These are phyloP conservation scores for Acestrorhynchus altus DNA, from an alignment of 2,797 vertebrate genomes.

Conservation along the genomic window DNA sequence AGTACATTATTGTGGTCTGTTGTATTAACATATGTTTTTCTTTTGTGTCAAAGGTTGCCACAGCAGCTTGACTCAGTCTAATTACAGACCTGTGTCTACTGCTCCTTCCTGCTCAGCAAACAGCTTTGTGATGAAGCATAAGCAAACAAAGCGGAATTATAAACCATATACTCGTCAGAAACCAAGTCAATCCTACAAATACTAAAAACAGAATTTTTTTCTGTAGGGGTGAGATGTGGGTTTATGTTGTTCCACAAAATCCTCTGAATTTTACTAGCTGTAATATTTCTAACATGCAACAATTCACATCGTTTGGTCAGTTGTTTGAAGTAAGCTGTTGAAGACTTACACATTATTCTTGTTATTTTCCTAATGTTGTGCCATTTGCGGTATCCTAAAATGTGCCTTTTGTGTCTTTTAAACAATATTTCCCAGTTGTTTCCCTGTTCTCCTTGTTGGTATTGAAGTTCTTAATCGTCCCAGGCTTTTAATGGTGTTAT, in stretches of 20 bases:
- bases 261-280: background rate
- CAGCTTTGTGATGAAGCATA: conserved; percentile 64
- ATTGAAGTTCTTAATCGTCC: conserved; percentile 21
- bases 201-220: conserved; percentile 22
- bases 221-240: background rate
- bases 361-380: background rate
- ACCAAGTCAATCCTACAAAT: background rate
- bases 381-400: background rate
- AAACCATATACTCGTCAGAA: conserved; percentile 64
- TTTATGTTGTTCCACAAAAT: background rate
- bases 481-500: conserved; percentile 14
- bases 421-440: background rate
- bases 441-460: background rate
- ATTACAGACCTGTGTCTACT: background rate
- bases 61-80: background rate
- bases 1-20: background rate
- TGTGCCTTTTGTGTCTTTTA: background rate
- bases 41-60: conserved; percentile 33
- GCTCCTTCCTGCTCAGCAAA: conserved; percentile 29
- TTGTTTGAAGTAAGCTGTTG: background rate
- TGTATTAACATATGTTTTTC: background rate
- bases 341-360: background rate
- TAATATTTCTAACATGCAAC: background rate
- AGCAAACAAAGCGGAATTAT: conserved; percentile 48
- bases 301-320: background rate